Evolutionary conservation across 1,140 invertebrate species (phyloP), one percentile per base, ranked within the genome.

Genomic region (Chymomyza costata): DNA sequence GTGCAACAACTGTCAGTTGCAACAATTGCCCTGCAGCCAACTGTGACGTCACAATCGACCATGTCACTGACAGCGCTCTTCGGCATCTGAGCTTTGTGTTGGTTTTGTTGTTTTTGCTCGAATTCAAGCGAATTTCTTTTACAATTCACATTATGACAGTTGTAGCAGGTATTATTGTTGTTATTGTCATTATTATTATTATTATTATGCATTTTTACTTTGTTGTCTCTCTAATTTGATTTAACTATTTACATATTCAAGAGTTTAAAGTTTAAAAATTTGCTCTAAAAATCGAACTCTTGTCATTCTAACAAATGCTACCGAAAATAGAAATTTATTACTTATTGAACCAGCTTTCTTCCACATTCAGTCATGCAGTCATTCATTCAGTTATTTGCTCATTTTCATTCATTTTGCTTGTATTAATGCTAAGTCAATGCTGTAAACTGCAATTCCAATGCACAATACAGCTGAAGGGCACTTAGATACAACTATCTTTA

Each of bases 81-180:
- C 3, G 21, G 3, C 21, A 25, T 25, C 8, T 25, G 21, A 25
- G 21, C 21, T 5, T 25, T 25, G 21, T 25, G 21, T 25, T 38
- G 7, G 13, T 57, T 8, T 35, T 48, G 13, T 34, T 50, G 48
- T 28, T 40, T 19, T 17, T 49, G 37, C 13, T 39, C 5, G 2
- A 15, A 15, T 19, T 45, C 47, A 49, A 38, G 35, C 47, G 16
- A 38, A 51, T 38, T 39, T 39, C 35, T 39, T 49, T 49, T 14
- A 21, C 47, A 31, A 28, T n/a, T 14, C 15, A 15, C 47, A 49
- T 30, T 49, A 2, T 30, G 17, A 30, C 35, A 39, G 18, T 41
- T 19, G 38, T 3, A 51, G 11, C 34, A 15, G 21, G 3, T 5
- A 25, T 25, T 25, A 8, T 25, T 49, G 35, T 17, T 49, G 47